These are phyloP conservation scores for Rhynchomys soricoides DNA, from an alignment of 2,113 vertebrate genomes.

Conservation along the genomic window DNA sequence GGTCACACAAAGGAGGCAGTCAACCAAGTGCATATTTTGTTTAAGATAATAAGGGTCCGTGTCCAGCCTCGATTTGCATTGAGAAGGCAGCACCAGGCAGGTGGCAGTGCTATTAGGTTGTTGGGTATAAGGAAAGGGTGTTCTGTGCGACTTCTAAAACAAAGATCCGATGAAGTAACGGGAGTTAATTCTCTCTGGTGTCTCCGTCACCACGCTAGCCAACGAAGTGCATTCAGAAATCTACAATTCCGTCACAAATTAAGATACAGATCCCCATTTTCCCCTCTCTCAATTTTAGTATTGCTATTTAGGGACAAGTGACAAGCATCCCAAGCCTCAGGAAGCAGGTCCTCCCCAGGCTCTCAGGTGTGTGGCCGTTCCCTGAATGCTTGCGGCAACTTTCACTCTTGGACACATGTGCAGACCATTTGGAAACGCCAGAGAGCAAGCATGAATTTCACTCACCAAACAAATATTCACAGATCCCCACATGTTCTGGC, in stretches of 20 bases:
- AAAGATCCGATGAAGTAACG: not conserved
- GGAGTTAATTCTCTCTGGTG: slow-evolving; percentile 47
- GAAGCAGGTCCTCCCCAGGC: not conserved
- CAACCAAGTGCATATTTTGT: not conserved
- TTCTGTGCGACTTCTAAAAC: not conserved
- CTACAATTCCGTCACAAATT: not conserved
- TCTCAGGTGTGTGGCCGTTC: not conserved
- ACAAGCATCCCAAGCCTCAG: not conserved
- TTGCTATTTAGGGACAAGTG: not conserved
- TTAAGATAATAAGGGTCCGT: not conserved
- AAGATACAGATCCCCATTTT: slow-evolving; percentile 40
- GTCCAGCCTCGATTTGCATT: not conserved
- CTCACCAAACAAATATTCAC: not conserved
- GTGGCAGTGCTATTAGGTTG: not conserved
- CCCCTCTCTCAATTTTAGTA: not conserved
- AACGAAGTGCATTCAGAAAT: slow-evolving; percentile 54
- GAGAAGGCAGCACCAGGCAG: not conserved
- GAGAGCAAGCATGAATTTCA: not conserved
- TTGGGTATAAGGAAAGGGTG: not conserved
- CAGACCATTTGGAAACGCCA: not conserved
- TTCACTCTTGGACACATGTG: not conserved
- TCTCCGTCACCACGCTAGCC: slow-evolving; percentile 48
- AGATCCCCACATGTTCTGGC: not conserved
- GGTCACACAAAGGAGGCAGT: not conserved
- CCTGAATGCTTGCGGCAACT: not conserved